Base-by-base conservation (phyloP, 1,140 invertebrate species). In the Piezodorus guildinii region DNA sequence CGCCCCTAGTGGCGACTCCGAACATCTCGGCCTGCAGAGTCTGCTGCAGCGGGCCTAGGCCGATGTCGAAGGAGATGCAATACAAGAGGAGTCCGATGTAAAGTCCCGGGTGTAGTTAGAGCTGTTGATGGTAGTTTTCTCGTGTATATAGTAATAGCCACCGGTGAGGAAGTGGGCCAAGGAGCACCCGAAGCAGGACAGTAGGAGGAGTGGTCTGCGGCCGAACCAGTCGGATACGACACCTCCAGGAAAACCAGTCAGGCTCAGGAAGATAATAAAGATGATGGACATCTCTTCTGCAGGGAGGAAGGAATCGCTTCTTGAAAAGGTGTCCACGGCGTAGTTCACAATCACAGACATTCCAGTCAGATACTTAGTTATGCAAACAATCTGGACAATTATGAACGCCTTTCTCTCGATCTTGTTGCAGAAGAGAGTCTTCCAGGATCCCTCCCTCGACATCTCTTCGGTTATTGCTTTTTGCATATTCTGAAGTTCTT, bases 151-250 rank as follows among this genome's bases (percentile, higher is more conserved):
- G 49, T 65, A 68, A 60, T 68, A 68, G 4, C 25, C 21, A 51
- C 63, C 52, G 43, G 65, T 62, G 21, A 64, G 60, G 19, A 66
- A 56, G 49, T 65, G 59, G 0, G 46, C 62, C 5, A 65, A 27
- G 9, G 39, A 39, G 14, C 61, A 46, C 45, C 25, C 17, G 19
- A 9, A 45, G 25, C 15, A 21, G 61, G 60, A 62, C 17, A 62
- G 1, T 1, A 34, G 34, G 17, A 34, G 60, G 1, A 59, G 21
- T 43, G 79, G 74, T 58, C 78, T 75, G 63, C 82, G 69, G 12
- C 77, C 78, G 0, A 72, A 64, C 58, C 70, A 70, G 64, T 80
- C 78, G 21, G 80, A 76, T 5, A 80, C 60, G 19, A 72, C 73
- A 12, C 76, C 75, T 8, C 72, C 67, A 39, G 67, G 30, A 30